These are phyloP conservation scores for Metridium senile DNA, from an alignment of 92 coral and sea anemone genomes.

Conservation along the genomic window DNA sequence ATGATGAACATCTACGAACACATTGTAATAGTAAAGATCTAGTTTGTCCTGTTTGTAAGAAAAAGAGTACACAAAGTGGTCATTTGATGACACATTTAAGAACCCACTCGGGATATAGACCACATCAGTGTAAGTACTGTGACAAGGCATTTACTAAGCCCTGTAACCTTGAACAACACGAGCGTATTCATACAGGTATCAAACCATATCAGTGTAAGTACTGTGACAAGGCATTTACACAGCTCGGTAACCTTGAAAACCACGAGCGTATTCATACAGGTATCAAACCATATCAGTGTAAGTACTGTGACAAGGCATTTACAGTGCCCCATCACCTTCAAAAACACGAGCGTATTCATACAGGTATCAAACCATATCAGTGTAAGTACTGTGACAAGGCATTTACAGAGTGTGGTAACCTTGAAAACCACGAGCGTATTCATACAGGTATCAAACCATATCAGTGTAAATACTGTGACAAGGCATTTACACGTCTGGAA, in stretches of 20 bases:
- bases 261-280: slow-evolving; percentile 30
- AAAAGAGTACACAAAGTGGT: neutral
- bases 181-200: slow-evolving; percentile 41
- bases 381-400: slow-evolving; percentile 25
- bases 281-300: slow-evolving; percentile 28
- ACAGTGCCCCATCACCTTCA: neutral
- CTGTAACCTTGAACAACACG: slow-evolving; percentile 27
- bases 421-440: slow-evolving; percentile 1
- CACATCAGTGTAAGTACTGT: slow-evolving; percentile 22
- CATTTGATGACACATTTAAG: neutral
- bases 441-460: slow-evolving; percentile 35
- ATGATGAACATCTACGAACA: slow-evolving; percentile 13
- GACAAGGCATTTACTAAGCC: slow-evolving; percentile 4
- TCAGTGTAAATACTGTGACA: neutral
- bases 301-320: slow-evolving; percentile 19
- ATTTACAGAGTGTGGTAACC: neutral
- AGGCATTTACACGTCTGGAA: neutral
- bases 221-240: slow-evolving; percentile 11
- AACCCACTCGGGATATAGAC: slow-evolving; percentile 26
- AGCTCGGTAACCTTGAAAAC: neutral
- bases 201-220: slow-evolving; percentile 49
- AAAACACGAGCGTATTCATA: slow-evolving; percentile 44
- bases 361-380: slow-evolving; percentile 47
- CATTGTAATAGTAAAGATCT: neutral
- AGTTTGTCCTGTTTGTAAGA: slow-evolving; percentile 33